phyloP scores from a whole-genome alignment of 2,888 invertebrate genomes.

The Philhelius pedissequus region DNA sequence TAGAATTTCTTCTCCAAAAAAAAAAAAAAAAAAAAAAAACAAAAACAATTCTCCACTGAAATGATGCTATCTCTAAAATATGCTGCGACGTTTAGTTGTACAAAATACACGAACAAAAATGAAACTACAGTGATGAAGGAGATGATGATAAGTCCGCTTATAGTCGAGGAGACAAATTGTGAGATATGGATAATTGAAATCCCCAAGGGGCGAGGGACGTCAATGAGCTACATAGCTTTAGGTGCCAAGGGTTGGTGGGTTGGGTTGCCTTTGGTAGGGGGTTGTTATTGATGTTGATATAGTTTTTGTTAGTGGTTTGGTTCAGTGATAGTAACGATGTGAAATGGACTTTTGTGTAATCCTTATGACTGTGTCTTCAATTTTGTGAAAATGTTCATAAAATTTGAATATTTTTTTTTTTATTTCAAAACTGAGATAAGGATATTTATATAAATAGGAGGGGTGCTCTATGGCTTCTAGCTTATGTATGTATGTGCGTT shows the following conservation, averaged over 20 bases:
- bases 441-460: neutral
- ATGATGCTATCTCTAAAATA: conserved; percentile 26
- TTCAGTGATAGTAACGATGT: conserved; percentile 44
- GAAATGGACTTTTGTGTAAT: conserved; percentile 63
- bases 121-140: neutral
- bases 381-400: conserved; percentile 61
- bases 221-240: neutral
- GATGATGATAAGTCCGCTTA: conserved; percentile 27
- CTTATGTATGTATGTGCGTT: conserved; percentile 19
- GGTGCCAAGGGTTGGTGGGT: neutral
- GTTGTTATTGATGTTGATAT: neutral
- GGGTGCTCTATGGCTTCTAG: neutral
- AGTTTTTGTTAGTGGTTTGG: conserved; percentile 19
- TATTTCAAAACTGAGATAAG: neutral
- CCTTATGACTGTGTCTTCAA: conserved; percentile 51
- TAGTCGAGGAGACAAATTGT: conserved; percentile 59
- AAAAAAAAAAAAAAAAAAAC: conserved; percentile 26
- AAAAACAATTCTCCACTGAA: conserved; percentile 51
- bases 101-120: neutral
- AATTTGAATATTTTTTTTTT: conserved; percentile 58
- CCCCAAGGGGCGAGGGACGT: conserved; percentile 46
- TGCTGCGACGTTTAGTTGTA: conserved; percentile 3
- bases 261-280: no score
- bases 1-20: conserved; percentile 30
- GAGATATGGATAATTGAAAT: conserved; percentile 68